phyloP scores from a whole-genome alignment of 2,888 invertebrate species.

The Cephus nigrinus region DNA sequence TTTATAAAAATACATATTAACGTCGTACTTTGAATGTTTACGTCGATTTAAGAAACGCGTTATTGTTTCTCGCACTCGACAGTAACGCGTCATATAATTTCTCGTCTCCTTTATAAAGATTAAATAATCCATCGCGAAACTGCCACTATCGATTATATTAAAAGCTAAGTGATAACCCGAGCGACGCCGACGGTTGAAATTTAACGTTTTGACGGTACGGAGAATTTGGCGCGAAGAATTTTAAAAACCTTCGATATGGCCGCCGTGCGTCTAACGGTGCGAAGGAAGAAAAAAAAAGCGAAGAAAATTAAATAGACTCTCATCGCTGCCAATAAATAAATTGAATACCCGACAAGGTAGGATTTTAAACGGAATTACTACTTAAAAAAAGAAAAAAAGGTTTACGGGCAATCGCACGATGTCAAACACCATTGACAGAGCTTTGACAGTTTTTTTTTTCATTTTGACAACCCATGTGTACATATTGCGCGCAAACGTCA shows the following conservation, averaged over 20 bases:
- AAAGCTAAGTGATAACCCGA: not conserved
- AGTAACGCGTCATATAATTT: not conserved
- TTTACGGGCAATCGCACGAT: not conserved
- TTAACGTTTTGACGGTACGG: not conserved
- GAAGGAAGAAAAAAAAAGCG: not conserved
- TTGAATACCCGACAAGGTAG: not conserved
- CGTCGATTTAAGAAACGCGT: not conserved
- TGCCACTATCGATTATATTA: constrained; percentile 19
- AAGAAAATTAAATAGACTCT: too few relatives aligned
- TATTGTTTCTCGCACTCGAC: too few relatives aligned
- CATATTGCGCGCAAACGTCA: not conserved
- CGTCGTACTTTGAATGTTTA: not conserved
- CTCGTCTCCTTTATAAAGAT: not conserved
- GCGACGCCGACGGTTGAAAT: not conserved
- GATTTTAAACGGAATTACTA: not conserved
- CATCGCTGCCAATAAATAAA: not conserved
- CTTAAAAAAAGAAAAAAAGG: not conserved
- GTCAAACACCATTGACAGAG: not conserved
- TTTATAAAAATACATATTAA: not conserved
- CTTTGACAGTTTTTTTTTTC: not conserved
- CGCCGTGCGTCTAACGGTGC: not conserved
- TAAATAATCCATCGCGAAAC: constrained; percentile 14
- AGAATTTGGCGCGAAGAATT: not conserved
- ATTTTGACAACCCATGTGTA: not conserved
- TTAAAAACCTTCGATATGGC: not conserved